Conservation (phyloP, 1,140 invertebrate genomes). For the Aphelenchoides avenae region DNA sequence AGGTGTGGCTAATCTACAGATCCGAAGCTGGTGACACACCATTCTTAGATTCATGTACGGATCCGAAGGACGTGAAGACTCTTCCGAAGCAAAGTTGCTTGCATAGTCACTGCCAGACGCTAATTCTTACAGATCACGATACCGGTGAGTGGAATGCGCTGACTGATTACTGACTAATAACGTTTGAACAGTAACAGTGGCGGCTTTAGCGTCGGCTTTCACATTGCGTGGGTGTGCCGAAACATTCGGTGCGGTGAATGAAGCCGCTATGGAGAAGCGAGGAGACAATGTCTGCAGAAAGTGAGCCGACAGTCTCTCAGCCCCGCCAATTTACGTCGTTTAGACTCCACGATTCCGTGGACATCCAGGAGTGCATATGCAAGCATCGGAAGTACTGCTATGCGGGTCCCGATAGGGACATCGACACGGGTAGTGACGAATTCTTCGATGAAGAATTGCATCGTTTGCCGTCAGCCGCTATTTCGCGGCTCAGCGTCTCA, state of each 20-base stretch:
- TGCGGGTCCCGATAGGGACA: constrained; percentile 24
- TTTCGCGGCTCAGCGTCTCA: too few species aligned
- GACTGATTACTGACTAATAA: not conserved
- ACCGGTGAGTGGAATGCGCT: constrained; percentile 32
- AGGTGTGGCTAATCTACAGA: too few species aligned
- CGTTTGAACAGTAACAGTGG: constrained; percentile 5
- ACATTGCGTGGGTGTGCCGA: constrained; percentile 51
- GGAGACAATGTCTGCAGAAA: constrained; percentile 40
- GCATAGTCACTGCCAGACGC: constrained; percentile 44
- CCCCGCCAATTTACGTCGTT: constrained; percentile 5
- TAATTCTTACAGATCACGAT: constrained; percentile 46
- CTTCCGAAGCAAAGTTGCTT: constrained; percentile 34
- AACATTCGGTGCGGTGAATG: constrained; percentile 47
- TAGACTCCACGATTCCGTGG: constrained; percentile 42
- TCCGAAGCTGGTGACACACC: too few species aligned
- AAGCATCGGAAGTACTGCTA: constrained; percentile 47
- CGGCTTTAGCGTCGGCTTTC: constrained; percentile 37
- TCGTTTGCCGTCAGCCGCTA: too few species aligned
- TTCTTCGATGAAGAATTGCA: too few species aligned
- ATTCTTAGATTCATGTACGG: constrained; percentile 30
- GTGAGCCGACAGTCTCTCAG: not conserved
- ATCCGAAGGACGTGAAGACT: constrained; percentile 28
- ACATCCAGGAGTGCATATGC: constrained; percentile 54
- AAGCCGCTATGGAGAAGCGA: constrained; percentile 20
- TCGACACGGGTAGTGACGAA: too few species aligned